Evolutionary conservation across 30 jellyfish, hydroid and myxozoan genomes (phyloP), one percentile per base, ranked within the genome.

Genomic region (Morbakka virulenta): DNA sequence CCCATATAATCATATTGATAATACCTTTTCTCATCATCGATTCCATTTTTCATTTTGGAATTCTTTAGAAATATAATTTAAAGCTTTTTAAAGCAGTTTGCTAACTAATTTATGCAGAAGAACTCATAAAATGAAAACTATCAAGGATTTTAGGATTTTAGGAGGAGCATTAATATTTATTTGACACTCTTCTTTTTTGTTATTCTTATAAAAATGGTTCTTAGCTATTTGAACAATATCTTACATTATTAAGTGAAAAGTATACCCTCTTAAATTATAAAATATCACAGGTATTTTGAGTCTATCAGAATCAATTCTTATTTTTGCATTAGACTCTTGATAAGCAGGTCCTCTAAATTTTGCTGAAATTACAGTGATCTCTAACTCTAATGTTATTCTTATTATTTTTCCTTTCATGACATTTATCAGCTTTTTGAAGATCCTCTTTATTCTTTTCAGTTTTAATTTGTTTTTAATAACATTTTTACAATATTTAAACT

Each of bases 1-100:
- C 76, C 77, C 83, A 84, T 68, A 28, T 29, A 84, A 11, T 84
- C 95, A 32, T 75, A 84, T 0, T 90, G 95, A 52, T 84, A 84
- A 84, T 86, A 0, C 95, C 92, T 51, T 84, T 84, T 30, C 95
- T 28, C 25, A 50, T n/a, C 84, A 84, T 24, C 33, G 76, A 51
- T 11, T 72, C 83, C 14, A 28, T 27, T 51, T 31, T 25, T 52
- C 24, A 27, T 27, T 67, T 51, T 75, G 36, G 22, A 52, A 52
- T 32, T 2, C 31, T 13, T 52, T 2, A 2, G 12, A 3, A 20
- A 67, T 31, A 1, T 32, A 26, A 3, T 35, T 29, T 6, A 78
- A 79, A n/a, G n/a, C n/a, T n/a, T n/a, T n/a, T 50, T 61, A 47
- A 1, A 76, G 75, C 21, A 79, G 76, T 17, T 32, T 79, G 23